Evolutionary conservation across 2,888 invertebrate species (phyloP), one percentile per base, ranked within the genome.

Genomic region (Drosophila neotestacea): DNA sequence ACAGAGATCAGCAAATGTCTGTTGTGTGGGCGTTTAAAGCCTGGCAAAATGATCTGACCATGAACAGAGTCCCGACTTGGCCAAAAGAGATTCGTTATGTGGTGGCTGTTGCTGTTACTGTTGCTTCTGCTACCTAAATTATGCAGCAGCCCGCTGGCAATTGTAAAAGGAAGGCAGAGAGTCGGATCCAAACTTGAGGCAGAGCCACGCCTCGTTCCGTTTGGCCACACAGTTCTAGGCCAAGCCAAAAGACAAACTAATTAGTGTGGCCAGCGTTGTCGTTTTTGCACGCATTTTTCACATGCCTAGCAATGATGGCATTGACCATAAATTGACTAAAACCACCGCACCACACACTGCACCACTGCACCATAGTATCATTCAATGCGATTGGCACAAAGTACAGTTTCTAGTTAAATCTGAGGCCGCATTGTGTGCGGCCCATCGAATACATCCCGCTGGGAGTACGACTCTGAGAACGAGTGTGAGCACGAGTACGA

Each of bases 1-100:
- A 32, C 47, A 62, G 54, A 28, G 28, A 36, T 34, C 58, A 38
- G 38, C 47, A 55, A 60, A 38, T 30, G 47, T 63, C 22, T 66
- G 79, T 66, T 87, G 89, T 88, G 87, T 90, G 84, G 88, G 88
- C 89, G 88, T 90, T 87, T 70, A 79, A 79, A n/a, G 62, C 62
- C 56, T 36, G 46, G 61, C 66, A 47, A 64, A 79, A 46, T 62
- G 61, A 70, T 68, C 69, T 62, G 73, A 28, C 55, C 72, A 61
- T 70, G 65, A 70, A 69, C 48, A 46, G 46, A 42, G 48, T 16
- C 22, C 13, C 28, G 4, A 28, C 48, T 41, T 13, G 41, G 36
- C 44, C 22, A 73, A 69, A 68, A 34, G 50, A 50, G 39, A 60
- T 64, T 70, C 32, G 55, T 28, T 56, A 41, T 70, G 59, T 56